Percentiles rank a stretch among this genome's conserved stretches.
phyloP scores from a whole-genome alignment of 2,888 invertebrate species.

The Endotricha flammealis region DNA sequence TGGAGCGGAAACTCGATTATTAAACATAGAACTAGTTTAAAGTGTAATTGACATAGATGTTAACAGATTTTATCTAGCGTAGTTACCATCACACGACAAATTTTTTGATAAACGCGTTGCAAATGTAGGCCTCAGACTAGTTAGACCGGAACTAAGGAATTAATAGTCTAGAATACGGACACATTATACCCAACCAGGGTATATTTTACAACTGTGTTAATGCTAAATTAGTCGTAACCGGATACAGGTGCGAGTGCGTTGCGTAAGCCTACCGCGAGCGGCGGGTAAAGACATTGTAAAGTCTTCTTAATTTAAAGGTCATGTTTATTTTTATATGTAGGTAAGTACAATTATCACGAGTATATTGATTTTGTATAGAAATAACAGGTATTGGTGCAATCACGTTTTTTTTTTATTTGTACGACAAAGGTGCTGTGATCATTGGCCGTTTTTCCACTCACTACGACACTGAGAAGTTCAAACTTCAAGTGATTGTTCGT shows the following conservation, averaged over 20 bases:
- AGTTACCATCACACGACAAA: conserved; percentile 8
- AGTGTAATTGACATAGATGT: conserved; percentile 8
- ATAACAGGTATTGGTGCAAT: not conserved
- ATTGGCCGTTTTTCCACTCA: too few relatives aligned
- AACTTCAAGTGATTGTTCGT: too few relatives aligned
- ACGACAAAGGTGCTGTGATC: too few relatives aligned
- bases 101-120: conserved; percentile 4
- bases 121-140: conserved; percentile 8
- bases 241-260: conserved; percentile 16
- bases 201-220: not conserved
- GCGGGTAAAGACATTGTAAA: not conserved
- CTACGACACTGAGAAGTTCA: too few relatives aligned
- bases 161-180: not conserved
- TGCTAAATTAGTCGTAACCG: conserved; percentile 10
- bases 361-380: not conserved
- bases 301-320: conserved; percentile 5
- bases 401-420: not conserved
- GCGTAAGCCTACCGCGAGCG: conserved; percentile 15
- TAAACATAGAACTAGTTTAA: not conserved
- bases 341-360: conserved; percentile 1
- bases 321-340: conserved; percentile 1
- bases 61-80: conserved; percentile 6
- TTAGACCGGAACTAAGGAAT: conserved; percentile 7
- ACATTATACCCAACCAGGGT: not conserved
- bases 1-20: not conserved